Conservation (phyloP, 2,113 vertebrate genomes). For the Petrocephalus microphthalmus region DNA sequence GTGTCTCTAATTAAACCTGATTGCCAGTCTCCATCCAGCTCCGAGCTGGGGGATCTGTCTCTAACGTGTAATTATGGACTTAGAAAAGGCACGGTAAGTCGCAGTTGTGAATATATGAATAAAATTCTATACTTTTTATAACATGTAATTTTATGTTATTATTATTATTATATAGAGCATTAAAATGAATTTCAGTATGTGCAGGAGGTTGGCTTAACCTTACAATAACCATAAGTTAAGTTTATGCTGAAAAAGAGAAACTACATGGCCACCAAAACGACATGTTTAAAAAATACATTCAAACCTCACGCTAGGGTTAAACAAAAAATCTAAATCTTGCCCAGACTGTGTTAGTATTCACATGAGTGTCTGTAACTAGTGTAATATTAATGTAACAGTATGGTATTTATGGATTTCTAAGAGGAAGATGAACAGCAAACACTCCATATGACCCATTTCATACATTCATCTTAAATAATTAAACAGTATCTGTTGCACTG, state of each 20-base stretch:
- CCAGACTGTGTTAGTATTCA: not conserved
- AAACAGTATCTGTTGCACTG: not conserved
- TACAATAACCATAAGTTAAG: too few species aligned
- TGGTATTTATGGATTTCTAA: not conserved
- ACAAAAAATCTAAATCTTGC: not conserved
- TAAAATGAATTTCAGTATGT: too few species aligned
- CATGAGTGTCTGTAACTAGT: not conserved
- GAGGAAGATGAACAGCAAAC: not conserved
- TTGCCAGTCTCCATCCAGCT: slow-evolving; percentile 1
- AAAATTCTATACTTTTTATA: not conserved
- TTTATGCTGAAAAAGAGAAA: not conserved
- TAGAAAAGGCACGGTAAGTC: not conserved
- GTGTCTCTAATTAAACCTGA: slow-evolving; percentile 13
- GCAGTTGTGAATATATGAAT: not conserved
- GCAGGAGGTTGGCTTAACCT: too few species aligned
- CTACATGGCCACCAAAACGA: not conserved
- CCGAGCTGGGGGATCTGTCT: not conserved
- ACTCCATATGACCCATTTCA: not conserved
- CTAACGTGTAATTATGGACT: not conserved
- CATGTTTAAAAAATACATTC: not conserved
- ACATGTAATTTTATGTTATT: too few species aligned
- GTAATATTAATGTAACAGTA: not conserved
- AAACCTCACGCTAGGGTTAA: not conserved
- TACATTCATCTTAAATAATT: not conserved
- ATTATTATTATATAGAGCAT: too few species aligned